Conservation (phyloP, 2,797 vertebrate genomes). For the Etheostoma perlongum region DNA sequence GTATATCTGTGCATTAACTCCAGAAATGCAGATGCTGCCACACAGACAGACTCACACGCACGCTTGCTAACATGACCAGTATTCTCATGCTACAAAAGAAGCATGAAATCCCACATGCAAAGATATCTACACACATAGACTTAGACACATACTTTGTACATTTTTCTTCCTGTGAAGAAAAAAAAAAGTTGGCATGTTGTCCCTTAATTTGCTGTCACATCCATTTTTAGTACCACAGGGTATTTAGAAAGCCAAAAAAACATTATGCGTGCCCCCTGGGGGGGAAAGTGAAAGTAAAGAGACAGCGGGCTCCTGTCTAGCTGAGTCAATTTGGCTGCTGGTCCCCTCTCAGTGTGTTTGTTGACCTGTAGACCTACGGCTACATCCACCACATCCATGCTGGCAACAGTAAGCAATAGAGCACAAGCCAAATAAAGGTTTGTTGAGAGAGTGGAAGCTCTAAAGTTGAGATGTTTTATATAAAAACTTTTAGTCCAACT, state of each 20-base stretch:
- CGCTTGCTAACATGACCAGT: neutral
- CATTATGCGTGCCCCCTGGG: neutral
- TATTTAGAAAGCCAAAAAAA: conserved; percentile 10
- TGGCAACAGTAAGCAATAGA: conserved; percentile 12
- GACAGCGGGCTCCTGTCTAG: conserved; percentile 7
- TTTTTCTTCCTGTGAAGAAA: neutral
- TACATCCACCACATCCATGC: conserved; percentile 6
- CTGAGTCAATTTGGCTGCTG: conserved; percentile 32
- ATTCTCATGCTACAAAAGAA: conserved; percentile 3
- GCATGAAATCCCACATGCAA: neutral
- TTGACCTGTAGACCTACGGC: conserved; percentile 38
- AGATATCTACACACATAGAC: conserved; percentile 10
- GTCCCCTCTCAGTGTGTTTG: conserved; percentile 31
- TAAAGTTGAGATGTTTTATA: neutral
- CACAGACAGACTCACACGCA: neutral
- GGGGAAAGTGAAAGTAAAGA: conserved; percentile 9
- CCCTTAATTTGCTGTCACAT: conserved; percentile 17
- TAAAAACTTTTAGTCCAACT: neutral
- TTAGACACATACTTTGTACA: conserved; percentile 19
- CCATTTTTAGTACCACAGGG: conserved; percentile 14
- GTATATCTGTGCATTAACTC: neutral
- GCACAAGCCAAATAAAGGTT: neutral
- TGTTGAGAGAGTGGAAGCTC: neutral
- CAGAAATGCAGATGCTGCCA: neutral
- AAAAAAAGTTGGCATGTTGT: neutral